Evolutionary conservation across 1,140 invertebrate species (phyloP).

Genomic region (Aphelinus certus): DNA sequence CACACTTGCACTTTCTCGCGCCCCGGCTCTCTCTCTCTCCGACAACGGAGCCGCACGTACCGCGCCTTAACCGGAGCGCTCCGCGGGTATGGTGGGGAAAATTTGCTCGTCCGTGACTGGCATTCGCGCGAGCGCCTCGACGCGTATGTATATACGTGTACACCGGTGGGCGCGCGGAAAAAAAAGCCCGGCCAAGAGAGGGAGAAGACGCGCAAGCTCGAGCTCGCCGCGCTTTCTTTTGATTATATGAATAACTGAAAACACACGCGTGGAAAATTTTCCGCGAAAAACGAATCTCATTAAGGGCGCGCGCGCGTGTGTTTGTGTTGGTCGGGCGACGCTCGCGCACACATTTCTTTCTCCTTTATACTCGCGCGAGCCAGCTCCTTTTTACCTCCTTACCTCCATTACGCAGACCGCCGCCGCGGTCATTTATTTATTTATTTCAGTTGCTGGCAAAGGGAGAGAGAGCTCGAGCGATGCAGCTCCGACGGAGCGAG

Average conservation of each 20-base stretch:
- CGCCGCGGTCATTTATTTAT: slow-evolving; percentile 27
- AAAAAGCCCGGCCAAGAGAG: neutral
- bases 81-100: neutral
- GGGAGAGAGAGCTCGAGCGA: too few species aligned
- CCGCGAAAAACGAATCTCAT: slow-evolving; percentile 27
- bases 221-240: slow-evolving; percentile 14
- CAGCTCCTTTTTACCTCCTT: neutral
- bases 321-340: too few species aligned
- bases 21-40: neutral
- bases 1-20: neutral
- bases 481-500: neutral
- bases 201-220: neutral
- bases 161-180: too few species aligned
- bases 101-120: slow-evolving; percentile 19
- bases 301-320: neutral
- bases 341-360: too few species aligned
- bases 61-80: neutral
- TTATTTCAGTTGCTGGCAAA: neutral
- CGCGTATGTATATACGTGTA: too few species aligned
- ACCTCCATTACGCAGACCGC: slow-evolving; percentile 4
- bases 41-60: too few species aligned
- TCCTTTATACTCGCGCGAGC: too few species aligned
- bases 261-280: slow-evolving; percentile 25
- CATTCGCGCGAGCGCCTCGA: neutral
- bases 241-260: slow-evolving; percentile 34